Evolutionary conservation across 2,113 vertebrate genomes (phyloP), one percentile per base, ranked within the genome.

Genomic region (Phyllopteryx taeniolatus): DNA sequence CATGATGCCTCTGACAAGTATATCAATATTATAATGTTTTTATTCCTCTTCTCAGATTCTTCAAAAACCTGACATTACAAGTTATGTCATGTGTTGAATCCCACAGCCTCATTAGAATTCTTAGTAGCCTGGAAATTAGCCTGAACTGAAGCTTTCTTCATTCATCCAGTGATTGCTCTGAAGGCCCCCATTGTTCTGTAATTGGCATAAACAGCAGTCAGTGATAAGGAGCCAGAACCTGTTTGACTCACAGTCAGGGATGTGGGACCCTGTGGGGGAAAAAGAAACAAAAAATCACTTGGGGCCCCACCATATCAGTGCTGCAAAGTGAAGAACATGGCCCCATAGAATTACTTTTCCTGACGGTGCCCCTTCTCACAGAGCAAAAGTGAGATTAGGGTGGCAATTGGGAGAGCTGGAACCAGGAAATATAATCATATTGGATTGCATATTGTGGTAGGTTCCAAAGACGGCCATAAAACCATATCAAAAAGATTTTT

Each of bases 161-260:
- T 68, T 68, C 49, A 68, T 53, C 49, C 49, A 54, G 10, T 66
- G 64, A 66, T 66, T 66, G 64, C 33, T 54, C 67, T 68, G 67
- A 54, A n/a, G 49, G 67, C 49, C 27, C 59, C 51, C 49, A 68
- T 68, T 68, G 51, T 68, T 56, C 19, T 54, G 10, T 68, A 68
- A 68, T 42, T 51, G 67, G 67, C 33, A 42, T n/a, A 68, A 54
- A 68, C 49, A 54, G 35, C 49, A n/a, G 47, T 56, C 49, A 14
- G 51, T 39, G 67, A 68, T 53, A 13, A 68, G 11, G 22, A 66
- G 42, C 42, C 43, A 44, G 14, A 31, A 66, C 44, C 44, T 27
- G 44, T 47, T 31, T 66, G 64, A 66, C 44, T 65, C 62, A 14
- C 42, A 31, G 31, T 61, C 59, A 61, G 19, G 7, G 49, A 19